A percentile compares a stretch with the other conserved stretches of the same genome.
These are phyloP conservation scores for Ctenosaura bakeri DNA, from an alignment of 2,797 vertebrate species.

Conservation along the genomic window DNA sequence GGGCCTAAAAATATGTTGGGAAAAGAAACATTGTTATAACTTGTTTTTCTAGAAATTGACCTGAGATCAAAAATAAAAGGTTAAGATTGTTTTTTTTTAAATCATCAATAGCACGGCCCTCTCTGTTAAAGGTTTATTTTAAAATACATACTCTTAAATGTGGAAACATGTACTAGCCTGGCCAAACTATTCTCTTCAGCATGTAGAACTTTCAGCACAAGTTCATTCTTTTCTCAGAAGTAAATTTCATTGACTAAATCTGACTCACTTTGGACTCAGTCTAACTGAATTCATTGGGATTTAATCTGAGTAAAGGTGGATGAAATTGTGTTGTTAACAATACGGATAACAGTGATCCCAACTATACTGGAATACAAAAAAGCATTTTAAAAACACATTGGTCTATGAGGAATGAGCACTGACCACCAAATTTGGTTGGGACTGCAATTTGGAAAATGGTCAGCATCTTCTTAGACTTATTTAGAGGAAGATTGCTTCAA, in stretches of 20 bases:
- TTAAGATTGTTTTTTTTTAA: background rate
- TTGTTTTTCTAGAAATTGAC: background rate
- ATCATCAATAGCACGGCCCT: background rate
- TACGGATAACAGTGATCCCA: background rate
- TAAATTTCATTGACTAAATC: background rate
- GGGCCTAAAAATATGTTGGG: background rate
- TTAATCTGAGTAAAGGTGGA: background rate
- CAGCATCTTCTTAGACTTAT: no score
- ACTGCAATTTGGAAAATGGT: no score
- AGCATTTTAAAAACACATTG: conserved; percentile 15
- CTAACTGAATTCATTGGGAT: background rate
- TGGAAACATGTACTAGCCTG: no score
- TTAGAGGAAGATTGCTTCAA: no score
- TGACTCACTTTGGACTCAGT: no score
- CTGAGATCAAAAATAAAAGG: background rate
- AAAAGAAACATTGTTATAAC: background rate
- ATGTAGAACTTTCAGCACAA: background rate
- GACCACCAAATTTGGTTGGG: no score
- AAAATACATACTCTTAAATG: background rate
- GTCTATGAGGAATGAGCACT: background rate
- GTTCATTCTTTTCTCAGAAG: background rate
- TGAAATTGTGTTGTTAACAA: background rate
- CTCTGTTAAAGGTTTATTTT: background rate
- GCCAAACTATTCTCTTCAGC: no score
- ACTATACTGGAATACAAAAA: background rate